Evolutionary conservation across 1,140 invertebrate species (phyloP), one percentile per base, ranked within the genome.

Genomic region (Drosophila gunungcola): DNA sequence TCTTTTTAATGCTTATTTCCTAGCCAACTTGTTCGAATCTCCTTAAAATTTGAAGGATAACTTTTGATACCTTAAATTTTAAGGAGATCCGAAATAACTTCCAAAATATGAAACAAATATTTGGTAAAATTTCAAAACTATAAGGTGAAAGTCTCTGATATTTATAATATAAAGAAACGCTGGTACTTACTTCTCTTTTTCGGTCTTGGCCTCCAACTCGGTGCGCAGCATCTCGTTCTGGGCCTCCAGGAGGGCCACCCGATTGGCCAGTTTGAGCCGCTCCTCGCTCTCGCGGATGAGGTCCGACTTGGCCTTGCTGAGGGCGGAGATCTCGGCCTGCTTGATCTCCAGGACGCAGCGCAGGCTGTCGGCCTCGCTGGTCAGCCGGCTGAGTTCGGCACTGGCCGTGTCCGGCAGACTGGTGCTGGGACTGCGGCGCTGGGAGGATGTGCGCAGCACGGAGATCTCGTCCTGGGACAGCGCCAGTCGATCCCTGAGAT

Each of bases 311-410:
- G 95, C 94, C 61, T 95, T 95, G 45, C 96, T 93, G 11, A 97
- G 91, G 1, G 95, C 94, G 0, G 95, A 94, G 72, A 96, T 94
- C 92, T 97, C 96, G 1, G 94, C 94, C 91, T 95, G 95, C 80
- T 96, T 95, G 21, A 97, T 85, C 53, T 97, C 96, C 5, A 97
- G 93, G 0, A 97, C 96, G 21, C 95, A 95, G 43, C 96, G 94
- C 49, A 97, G 90, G 0, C 96, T 97, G 56, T 96, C 95, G 0
- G 96, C 95, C 92, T 97, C 95, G 21, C 94, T 94, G 43, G 93
- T 86, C 16, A 95, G 73, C 3, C 93, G 92, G 1, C 93, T 92
- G 2, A 91, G n/a, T 27, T 92, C 88, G 0, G 64, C 88, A 21
- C 42, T 73, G 49, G 64, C 38, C 2, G 62, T 65, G 21, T 86